Percentiles rank a stretch among this genome's conserved stretches.
phyloP scores from a whole-genome alignment of 2,113 vertebrate genomes.

The Leptobrachium leishanense region DNA sequence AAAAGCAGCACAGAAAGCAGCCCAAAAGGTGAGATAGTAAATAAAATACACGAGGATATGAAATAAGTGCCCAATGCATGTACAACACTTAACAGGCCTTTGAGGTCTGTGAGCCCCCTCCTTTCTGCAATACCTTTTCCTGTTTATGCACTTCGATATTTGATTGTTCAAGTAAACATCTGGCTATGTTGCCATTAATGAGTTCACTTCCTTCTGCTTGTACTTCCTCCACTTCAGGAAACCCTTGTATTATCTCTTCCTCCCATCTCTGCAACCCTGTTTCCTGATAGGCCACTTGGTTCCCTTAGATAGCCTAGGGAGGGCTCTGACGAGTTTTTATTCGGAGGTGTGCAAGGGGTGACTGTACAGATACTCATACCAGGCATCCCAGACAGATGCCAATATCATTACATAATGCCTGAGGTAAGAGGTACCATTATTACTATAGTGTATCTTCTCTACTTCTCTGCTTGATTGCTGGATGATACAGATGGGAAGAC shows the following conservation, averaged over 20 bases:
- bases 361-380: conserved; percentile 14
- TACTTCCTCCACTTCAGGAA: conserved; percentile 23
- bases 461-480: not conserved
- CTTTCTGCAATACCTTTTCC: conserved; percentile 20
- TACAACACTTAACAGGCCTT: conserved; percentile 5
- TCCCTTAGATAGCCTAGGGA: conserved; percentile 14
- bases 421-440: not conserved
- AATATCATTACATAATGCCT: not conserved
- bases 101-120: conserved; percentile 53
- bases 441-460: not conserved
- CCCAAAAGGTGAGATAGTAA: conserved; percentile 29
- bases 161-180: conserved; percentile 43
- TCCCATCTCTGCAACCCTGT: conserved; percentile 45
- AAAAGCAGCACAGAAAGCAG: conserved; percentile 4
- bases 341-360: conserved; percentile 10
- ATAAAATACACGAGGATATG: conserved; percentile 2
- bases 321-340: conserved; percentile 40
- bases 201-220: conserved; percentile 38
- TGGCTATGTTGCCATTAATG: conserved; percentile 29
- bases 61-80: not conserved
- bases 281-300: conserved; percentile 31
- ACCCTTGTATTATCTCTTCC: conserved; percentile 42
- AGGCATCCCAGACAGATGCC: not conserved
- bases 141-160: conserved; percentile 19
- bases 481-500: too few species aligned